Base-by-base conservation (phyloP, 2,888 invertebrate species). In the Sphaerophoria rueppellii region DNA sequence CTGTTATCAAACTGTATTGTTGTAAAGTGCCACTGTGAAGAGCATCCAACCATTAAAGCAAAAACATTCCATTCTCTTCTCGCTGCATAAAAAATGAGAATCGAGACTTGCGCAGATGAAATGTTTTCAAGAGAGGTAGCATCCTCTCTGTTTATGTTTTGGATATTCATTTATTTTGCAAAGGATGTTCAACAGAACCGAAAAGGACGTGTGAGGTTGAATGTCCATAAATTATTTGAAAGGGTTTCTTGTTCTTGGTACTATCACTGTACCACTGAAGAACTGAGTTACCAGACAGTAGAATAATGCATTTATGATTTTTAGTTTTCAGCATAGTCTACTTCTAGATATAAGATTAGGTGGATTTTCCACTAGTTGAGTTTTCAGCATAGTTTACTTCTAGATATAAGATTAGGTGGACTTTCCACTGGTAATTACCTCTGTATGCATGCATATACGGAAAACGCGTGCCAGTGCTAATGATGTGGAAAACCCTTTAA, bases 1-100 rank as follows among this genome's bases (percentile, higher is more conserved):
- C 85, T 81, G 85, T 85, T 85, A 85, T 85, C 85, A 81, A 24
- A 81, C 80, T 81, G 70, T 72, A 81, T 81, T 74, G 80, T 85
- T 81, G 76, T 60, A 58, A 81, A 85, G 85, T 77, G 73, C 37
- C 50, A 57, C 76, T 77, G 65, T 55, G 55, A 73, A 69, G 58
- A 57, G 63, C 65, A 57, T 57, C 43, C 46, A 60, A 48, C 57
- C 72, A 24, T 24, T 24, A 24, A 24, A 24, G 24, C 24, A 24
- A 1, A 4, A 50, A 5, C n/a, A 14, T n/a, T 54, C 61, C 54
- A 11, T 9, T 43, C 12, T 43, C 0, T 43, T 9, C 50, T 52
- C 58, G 43, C 48, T 57, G 57, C 65, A 80, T 60, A 72, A n/a
- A 14, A 46, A 34, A 52, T 65, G 7, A 9, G 50, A 12, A 72